A percentile compares a stretch with the other conserved stretches of the same genome.
phyloP scores from a whole-genome alignment of 64 coral and sea anemone species.

The Pocillopora verrucosa region DNA sequence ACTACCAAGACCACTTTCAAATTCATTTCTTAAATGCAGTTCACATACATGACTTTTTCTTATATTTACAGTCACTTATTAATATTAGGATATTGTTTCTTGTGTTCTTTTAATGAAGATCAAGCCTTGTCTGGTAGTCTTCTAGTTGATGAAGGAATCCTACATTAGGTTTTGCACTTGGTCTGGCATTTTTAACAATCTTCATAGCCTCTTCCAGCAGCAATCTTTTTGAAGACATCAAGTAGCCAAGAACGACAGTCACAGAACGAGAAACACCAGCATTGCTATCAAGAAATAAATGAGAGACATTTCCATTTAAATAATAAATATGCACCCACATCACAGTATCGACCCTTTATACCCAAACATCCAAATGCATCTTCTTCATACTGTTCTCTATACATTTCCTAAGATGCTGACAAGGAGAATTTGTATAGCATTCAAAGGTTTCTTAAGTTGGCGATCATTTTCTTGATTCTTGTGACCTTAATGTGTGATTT shows the following conservation, averaged over 20 bases:
- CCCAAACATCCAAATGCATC: too few species aligned
- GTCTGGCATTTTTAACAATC: slow-evolving; percentile 62
- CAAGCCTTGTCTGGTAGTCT: slow-evolving; percentile 61
- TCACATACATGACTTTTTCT: too few species aligned
- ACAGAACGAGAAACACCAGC: slow-evolving; percentile 91
- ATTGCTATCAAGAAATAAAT: slow-evolving; percentile 59
- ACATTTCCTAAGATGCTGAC: too few species aligned
- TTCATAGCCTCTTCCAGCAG: slow-evolving; percentile 62
- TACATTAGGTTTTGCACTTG: slow-evolving; percentile 82
- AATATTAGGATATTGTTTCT: not conserved
- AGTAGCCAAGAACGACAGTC: slow-evolving; percentile 76
- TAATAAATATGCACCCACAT: not conserved
- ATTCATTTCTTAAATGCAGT: too few species aligned
- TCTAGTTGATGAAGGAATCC: slow-evolving; percentile 82
- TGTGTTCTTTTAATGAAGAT: not conserved
- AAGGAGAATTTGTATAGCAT: too few species aligned
- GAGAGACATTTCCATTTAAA: not conserved
- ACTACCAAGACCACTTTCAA: too few species aligned
- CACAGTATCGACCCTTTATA: too few species aligned
- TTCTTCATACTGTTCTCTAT: too few species aligned
- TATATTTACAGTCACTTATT: not conserved
- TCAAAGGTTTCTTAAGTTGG: too few species aligned
- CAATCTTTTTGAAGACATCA: slow-evolving; percentile 68
- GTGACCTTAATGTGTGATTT: too few species aligned
- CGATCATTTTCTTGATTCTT: too few species aligned